phyloP scores from a whole-genome alignment of 2,113 vertebrate species.

The Columba livia region DNA sequence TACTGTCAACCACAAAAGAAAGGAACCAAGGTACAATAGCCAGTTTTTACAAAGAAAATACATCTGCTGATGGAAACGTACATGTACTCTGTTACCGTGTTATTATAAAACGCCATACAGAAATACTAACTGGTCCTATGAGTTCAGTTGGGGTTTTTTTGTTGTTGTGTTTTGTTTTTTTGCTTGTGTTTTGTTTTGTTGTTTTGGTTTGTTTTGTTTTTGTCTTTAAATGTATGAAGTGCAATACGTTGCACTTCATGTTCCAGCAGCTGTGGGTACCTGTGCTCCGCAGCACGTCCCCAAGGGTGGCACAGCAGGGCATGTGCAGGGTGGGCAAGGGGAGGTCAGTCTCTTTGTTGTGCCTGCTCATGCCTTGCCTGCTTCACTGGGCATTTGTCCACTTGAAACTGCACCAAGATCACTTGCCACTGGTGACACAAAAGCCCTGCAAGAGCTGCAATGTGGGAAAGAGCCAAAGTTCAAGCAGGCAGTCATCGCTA shows the following conservation, averaged over 20 bases:
- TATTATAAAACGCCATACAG: background rate
- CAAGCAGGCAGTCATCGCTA: background rate
- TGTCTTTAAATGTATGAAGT: background rate
- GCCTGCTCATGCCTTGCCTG: background rate
- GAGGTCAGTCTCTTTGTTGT: fast-evolving
- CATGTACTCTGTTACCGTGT: background rate
- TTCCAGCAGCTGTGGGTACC: background rate
- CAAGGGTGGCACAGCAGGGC: fast-evolving
- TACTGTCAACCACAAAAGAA: background rate
- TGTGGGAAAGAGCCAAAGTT: background rate
- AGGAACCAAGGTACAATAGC: background rate
- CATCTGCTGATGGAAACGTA: background rate
- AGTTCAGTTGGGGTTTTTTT: background rate
- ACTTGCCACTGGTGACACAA: background rate
- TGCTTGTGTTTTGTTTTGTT: no score
- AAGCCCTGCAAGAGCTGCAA: background rate
- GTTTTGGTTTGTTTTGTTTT: background rate
- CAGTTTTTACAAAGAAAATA: background rate
- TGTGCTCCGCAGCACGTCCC: background rate
- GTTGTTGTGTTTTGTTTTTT: no score
- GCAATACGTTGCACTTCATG: fast-evolving
- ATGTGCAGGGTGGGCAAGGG: background rate
- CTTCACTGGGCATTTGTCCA: fast-evolving
- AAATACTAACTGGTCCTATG: background rate
- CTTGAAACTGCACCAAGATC: background rate